These are phyloP conservation scores for Ramazzottius varieornatus DNA, from an alignment of 2,888 invertebrate genomes.

Conservation along the genomic window DNA sequence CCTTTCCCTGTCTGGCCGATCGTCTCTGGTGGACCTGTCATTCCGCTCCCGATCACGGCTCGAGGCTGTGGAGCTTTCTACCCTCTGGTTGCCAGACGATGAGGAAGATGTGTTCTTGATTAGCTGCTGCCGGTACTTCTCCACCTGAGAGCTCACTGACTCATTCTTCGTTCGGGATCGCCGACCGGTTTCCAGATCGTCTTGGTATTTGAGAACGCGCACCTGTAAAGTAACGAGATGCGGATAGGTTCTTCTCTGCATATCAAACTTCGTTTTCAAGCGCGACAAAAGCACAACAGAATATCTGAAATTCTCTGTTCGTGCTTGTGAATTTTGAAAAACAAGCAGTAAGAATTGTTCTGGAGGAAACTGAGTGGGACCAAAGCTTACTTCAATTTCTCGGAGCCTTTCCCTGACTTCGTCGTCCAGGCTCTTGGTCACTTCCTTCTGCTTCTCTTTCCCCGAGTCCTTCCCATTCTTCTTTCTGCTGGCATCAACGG, in stretches of 20 bases:
- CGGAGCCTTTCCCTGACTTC: constrained; percentile 26
- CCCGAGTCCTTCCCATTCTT: constrained; percentile 8
- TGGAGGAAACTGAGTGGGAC: background rate
- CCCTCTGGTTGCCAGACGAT: no score
- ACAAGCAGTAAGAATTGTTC: constrained; percentile 4
- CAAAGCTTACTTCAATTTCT: constrained; percentile 46
- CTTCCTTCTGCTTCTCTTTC: constrained; percentile 6
- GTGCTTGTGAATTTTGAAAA: no score
- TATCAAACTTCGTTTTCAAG: background rate
- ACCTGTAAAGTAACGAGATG: constrained; percentile 22
- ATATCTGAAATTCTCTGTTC: constrained; percentile 4
- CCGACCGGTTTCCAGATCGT: constrained; percentile 67
- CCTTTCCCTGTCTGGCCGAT: no score
- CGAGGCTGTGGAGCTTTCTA: no score
- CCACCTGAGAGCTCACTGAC: constrained; percentile 52
- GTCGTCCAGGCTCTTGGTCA: constrained; percentile 8
- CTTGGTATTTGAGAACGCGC: constrained; percentile 77
- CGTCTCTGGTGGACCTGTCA: no score
- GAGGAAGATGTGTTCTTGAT: constrained; percentile 32
- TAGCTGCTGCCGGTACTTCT: constrained; percentile 64
- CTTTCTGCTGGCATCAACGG: no score
- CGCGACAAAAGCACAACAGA: constrained; percentile 3
- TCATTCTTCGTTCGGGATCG: constrained; percentile 43
- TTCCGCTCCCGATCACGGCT: no score
- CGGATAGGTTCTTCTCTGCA: background rate